A percentile compares a stretch with the other conserved stretches of the same genome.
phyloP scores from a whole-genome alignment of 2,113 vertebrate species.

The Tragulus kanchil region DNA sequence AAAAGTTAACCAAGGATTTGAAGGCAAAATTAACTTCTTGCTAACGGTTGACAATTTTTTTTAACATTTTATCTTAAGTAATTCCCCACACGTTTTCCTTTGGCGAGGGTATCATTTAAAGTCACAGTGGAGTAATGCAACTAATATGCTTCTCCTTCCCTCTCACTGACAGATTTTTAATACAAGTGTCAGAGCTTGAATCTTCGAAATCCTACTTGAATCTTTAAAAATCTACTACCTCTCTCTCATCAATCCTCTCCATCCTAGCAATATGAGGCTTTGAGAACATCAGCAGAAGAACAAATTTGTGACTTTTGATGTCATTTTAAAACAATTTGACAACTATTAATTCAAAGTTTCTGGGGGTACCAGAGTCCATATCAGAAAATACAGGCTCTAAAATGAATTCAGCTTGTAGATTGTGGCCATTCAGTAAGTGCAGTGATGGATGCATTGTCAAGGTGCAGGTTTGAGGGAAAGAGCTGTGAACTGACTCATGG shows the following conservation, averaged over 20 bases:
- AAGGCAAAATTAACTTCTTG: slow-evolving; percentile 65
- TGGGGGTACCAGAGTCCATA: not conserved
- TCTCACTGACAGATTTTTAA: slow-evolving; percentile 64
- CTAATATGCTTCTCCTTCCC: slow-evolving; percentile 33
- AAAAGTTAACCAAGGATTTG: slow-evolving; percentile 47
- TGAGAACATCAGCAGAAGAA: not conserved
- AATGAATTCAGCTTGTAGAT: not conserved
- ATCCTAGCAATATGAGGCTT: not conserved
- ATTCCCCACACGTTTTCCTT: slow-evolving; percentile 26
- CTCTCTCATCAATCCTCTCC: not conserved
- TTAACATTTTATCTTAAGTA: slow-evolving; percentile 53
- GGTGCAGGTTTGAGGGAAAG: not conserved
- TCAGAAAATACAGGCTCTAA: not conserved
- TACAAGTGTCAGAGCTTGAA: slow-evolving; percentile 53
- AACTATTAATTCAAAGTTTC: not conserved
- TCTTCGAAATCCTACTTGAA: not conserved
- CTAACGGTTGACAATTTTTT: slow-evolving; percentile 31
- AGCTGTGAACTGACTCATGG: rapidly evolving
- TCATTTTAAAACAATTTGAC: not conserved
- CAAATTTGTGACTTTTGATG: not conserved
- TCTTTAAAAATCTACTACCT: not conserved
- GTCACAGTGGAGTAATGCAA: slow-evolving; percentile 50
- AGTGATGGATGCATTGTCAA: rapidly evolving
- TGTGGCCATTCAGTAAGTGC: rapidly evolving
- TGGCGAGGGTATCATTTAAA: slow-evolving; percentile 68